Evolutionary conservation across 1,140 invertebrate genomes (phyloP), one percentile per base, ranked within the genome.

Genomic region (Bombus sylvicola): DNA sequence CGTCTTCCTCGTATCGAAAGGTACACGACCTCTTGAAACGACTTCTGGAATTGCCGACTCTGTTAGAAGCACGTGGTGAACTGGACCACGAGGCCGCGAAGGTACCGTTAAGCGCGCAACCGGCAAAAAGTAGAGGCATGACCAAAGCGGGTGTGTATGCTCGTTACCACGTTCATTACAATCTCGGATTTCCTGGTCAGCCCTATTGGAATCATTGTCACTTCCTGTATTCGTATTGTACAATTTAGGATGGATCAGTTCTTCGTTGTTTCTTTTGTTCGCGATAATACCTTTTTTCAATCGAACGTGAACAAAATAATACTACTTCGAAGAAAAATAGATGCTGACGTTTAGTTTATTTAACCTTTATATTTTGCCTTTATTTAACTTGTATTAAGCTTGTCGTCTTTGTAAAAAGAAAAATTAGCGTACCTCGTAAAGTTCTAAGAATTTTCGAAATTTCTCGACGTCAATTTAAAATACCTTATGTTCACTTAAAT

Each of bases 11-110:
- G 64, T 43, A 39, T 75, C 18, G 31, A 53, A 66, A 90, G 85
- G 86, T 86, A 66, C 80, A 88, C 82, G 88, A 90, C 88, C 88
- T 90, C 71, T 62, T 62, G 53, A 68, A 74, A 76, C 68, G 78
- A 62, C 81, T 79, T 83, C 79, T 82, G 81, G 87, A 91, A 86
- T 86, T 74, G 62, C 34, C 25, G 87, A 37, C 37, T 81, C 80
- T 79, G 66, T 31, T 83, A 62, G 76, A 87, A 90, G 89, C 90
- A 88, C 88, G 87, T 87, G 91, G 89, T 81, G 79, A 93, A 92
- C 90, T 92, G 92, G 92, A 93, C 91, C 91, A 92, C 83, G 88
- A 92, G 90, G 88, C 84, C 88, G 85, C 71, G 83, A 73, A 69
- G 43, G 75, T 92, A 91, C 92, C 92, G 92, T 93, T 94, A 93